phyloP scores from a whole-genome alignment of 1,140 invertebrate species.

The Dendrolimus kikuchii region DNA sequence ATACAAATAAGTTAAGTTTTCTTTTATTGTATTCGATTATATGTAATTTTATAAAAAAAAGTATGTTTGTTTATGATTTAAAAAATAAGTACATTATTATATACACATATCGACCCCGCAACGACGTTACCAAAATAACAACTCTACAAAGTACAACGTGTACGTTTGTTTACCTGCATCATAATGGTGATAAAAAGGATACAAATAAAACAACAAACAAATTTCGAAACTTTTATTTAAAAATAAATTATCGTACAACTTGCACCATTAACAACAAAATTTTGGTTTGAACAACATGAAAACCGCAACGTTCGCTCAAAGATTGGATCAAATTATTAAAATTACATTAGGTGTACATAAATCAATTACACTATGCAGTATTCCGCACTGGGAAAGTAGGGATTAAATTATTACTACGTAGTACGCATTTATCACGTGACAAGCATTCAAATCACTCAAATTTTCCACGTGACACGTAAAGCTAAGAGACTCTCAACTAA shows the following conservation, averaged over 20 bases:
- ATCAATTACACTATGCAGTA: constrained; percentile 51
- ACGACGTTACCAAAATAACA: not conserved
- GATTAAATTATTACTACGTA: not conserved
- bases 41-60: no score
- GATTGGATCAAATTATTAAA: constrained; percentile 44
- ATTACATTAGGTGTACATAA: constrained; percentile 45
- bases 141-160: not conserved
- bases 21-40: no score
- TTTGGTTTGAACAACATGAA: constrained; percentile 64
- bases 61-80: no score
- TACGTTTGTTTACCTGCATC: not conserved
- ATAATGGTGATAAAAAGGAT: not conserved
- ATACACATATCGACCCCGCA: no score
- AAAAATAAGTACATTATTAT: no score
- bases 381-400: constrained; percentile 21
- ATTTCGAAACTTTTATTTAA: constrained; percentile 63
- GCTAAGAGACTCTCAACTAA: no score
- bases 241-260: constrained; percentile 71
- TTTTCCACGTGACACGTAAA: no score
- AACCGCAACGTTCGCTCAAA: constrained; percentile 60
- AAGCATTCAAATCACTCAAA: no score
- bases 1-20: no score
- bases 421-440: no score
- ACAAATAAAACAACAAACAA: constrained; percentile 12
- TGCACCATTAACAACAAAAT: constrained; percentile 72